Conservation (phyloP, 2,888 invertebrate genomes). For the Marronus borbonicus region DNA sequence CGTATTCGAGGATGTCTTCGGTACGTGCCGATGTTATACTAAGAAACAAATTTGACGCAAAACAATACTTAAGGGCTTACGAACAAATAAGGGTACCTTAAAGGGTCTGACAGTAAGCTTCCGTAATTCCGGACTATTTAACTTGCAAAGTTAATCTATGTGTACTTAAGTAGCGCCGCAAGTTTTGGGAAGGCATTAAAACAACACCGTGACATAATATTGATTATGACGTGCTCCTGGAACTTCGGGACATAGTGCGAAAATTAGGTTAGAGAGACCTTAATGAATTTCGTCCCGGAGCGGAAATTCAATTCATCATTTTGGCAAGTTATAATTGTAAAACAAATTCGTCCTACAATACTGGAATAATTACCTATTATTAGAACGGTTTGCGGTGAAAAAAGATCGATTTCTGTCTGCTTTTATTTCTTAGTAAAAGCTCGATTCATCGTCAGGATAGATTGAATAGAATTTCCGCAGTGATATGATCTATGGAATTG, state of each 20-base stretch:
- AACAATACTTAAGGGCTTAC: constrained; percentile 36
- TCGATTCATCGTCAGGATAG: no score
- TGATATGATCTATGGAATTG: no score
- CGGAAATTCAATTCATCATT: constrained; percentile 7
- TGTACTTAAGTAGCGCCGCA: constrained; percentile 37
- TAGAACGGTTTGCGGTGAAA: no score
- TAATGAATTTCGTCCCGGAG: neutral
- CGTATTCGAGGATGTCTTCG: neutral
- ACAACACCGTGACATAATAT: constrained; percentile 45
- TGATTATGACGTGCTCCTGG: constrained; percentile 35
- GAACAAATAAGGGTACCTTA: constrained; percentile 35
- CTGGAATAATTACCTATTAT: no score
- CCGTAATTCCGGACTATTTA: constrained; percentile 37
- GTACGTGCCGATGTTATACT: neutral
- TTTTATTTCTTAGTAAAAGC: no score
- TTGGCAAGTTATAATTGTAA: neutral
- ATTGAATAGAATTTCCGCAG: no score
- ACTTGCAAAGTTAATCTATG: constrained; percentile 37
- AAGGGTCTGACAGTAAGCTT: constrained; percentile 37
- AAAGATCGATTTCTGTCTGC: no score
- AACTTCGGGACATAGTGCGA: constrained; percentile 10
- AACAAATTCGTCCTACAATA: constrained; percentile 7
- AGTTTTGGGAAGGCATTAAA: constrained; percentile 40
- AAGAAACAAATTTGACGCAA: constrained; percentile 17
- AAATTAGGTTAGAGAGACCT: neutral